phyloP scores from a whole-genome alignment of 2,888 invertebrate species.

The Amblyjoppa proteus region DNA sequence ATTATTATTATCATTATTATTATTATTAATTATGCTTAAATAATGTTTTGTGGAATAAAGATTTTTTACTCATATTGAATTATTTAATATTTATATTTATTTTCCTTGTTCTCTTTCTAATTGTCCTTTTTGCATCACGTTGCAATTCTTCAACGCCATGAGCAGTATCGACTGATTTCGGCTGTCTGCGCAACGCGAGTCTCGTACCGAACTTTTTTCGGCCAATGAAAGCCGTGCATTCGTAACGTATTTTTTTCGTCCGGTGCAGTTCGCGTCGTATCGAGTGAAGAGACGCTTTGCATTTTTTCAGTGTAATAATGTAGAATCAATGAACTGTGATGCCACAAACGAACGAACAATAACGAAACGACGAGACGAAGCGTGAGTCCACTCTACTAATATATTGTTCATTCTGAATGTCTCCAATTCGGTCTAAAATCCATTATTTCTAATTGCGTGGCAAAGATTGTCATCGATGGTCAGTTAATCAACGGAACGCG shows the following conservation, averaged over 20 bases:
- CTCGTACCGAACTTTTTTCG: neutral
- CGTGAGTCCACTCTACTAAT: slow-evolving; percentile 8
- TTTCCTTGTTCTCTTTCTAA: neutral
- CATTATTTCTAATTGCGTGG: slow-evolving; percentile 13
- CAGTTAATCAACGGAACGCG: neutral
- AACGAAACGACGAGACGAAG: neutral
- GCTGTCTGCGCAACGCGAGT: neutral
- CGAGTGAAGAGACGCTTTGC: slow-evolving; percentile 71
- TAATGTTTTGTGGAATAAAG: slow-evolving; percentile 6
- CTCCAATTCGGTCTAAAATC: slow-evolving; percentile 11
- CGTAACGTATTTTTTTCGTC: neutral
- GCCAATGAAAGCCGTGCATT: neutral
- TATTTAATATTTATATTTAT: neutral
- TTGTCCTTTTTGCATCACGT: neutral
- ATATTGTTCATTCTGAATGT: neutral
- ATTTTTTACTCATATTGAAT: neutral
- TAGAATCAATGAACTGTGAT: neutral
- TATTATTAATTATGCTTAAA: neutral
- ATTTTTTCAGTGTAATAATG: slow-evolving; percentile 50
- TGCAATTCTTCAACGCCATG: neutral
- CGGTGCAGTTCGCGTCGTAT: slow-evolving; percentile 48
- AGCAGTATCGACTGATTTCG: neutral
- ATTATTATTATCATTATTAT: slow-evolving; percentile 8
- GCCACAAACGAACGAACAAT: slow-evolving; percentile 9
- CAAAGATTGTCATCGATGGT: slow-evolving; percentile 16